Evolutionary conservation across 2,113 vertebrate genomes (phyloP).

Genomic region (Ctenodactylus gundi): DNA sequence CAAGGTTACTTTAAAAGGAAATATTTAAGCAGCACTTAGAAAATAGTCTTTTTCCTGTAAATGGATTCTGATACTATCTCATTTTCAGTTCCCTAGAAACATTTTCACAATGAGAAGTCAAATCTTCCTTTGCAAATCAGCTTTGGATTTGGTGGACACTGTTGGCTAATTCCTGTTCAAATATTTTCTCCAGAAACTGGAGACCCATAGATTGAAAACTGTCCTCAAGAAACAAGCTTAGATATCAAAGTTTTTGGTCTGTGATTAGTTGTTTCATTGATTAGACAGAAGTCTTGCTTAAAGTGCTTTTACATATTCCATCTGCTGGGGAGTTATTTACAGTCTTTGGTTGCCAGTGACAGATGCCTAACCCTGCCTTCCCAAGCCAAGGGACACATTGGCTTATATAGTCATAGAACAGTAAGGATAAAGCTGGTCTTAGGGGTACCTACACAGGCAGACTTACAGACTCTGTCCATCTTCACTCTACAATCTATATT

Average conservation of each 20-base stretch:
- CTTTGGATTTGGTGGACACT: neutral
- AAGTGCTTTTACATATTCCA: neutral
- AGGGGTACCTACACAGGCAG: neutral
- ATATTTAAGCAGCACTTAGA: neutral
- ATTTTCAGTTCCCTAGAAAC: conserved; percentile 11
- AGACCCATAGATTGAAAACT: neutral
- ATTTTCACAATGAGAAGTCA: neutral
- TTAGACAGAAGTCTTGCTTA: neutral
- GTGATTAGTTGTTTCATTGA: neutral
- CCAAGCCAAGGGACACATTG: neutral
- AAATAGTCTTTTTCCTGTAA: conserved; percentile 7
- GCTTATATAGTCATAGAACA: neutral
- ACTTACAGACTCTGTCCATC: neutral
- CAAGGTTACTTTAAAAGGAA: conserved; percentile 34
- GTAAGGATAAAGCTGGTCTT: neutral
- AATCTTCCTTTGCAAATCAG: neutral
- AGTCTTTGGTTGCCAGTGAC: neutral
- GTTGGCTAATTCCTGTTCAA: neutral
- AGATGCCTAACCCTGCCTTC: neutral
- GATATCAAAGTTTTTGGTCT: neutral
- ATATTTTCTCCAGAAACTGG: neutral
- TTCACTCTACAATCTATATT: neutral
- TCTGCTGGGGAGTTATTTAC: neutral
- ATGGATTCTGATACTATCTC: neutral
- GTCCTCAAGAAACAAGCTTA: neutral